Evolutionary conservation across 2,888 invertebrate species (phyloP).

Genomic region (Neoaliturus tenellus): DNA sequence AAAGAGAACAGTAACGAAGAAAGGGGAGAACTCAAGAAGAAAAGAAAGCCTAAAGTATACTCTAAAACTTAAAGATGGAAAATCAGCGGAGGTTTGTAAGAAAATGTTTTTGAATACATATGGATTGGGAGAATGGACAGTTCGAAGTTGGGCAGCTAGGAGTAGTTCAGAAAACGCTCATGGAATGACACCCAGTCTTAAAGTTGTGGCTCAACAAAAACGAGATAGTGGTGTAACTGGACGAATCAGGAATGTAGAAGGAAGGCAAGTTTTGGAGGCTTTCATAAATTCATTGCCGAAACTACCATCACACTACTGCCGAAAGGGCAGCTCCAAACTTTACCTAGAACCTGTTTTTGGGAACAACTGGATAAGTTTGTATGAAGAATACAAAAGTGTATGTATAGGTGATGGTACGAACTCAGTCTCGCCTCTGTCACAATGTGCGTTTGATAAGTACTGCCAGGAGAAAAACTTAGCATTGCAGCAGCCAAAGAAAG

Average conservation of each 20-base stretch:
- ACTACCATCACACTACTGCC: constrained; percentile 63
- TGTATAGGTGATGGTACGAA: constrained; percentile 8
- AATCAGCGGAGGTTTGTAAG: constrained; percentile 17
- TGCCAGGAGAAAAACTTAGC: constrained; percentile 31
- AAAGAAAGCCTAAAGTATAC: constrained; percentile 6
- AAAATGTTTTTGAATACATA: constrained; percentile 33
- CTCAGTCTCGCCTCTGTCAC: constrained; percentile 17
- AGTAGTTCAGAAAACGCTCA: neutral
- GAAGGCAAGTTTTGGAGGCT: neutral
- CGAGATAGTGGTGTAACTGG: neutral
- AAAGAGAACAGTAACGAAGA: constrained; percentile 6
- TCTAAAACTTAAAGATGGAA: neutral
- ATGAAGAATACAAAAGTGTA: constrained; percentile 35
- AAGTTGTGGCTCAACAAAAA: neutral
- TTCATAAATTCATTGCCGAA: constrained; percentile 61
- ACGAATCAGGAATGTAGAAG: neutral
- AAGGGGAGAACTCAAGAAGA: constrained; percentile 27
- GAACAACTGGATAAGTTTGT: neutral
- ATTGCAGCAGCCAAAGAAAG: constrained; percentile 52
- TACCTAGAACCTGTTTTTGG: constrained; percentile 62
- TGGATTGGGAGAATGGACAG: constrained; percentile 40
- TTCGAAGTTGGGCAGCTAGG: constrained; percentile 21
- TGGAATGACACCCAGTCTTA: neutral
- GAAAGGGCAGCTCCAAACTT: constrained; percentile 59
- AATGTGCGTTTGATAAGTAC: constrained; percentile 17